Base-by-base conservation (phyloP, 1,140 invertebrate genomes). In the Euura lappo region DNA sequence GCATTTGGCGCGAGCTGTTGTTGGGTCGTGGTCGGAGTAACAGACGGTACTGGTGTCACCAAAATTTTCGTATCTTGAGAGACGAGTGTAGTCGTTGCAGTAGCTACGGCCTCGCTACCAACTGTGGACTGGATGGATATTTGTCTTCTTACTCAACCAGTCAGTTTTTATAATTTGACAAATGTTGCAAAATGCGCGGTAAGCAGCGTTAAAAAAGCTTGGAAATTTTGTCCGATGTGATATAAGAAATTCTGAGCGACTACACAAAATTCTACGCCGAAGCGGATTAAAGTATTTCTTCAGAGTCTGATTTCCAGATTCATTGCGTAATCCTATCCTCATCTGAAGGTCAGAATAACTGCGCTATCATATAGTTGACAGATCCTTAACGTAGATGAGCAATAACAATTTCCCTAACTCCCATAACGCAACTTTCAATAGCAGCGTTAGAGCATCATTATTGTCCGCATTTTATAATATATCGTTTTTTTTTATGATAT, bases 51-150 rank as follows among this genome's bases (percentile, higher is more conserved):
- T 47, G 82, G 83, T 72, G 75, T 73, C n/a, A 72, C 72, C 65
- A 74, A 70, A 65, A 70, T 69, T 76, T 83, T 85, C n/a, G 69
- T 67, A 66, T 85, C 80, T 11, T 79, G 75, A 44, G 77, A 73
- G 67, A 73, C 78, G 75, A 79, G 75, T 66, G 78, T 75, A 45
- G 79, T 75, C 67, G 76, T 78, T 11, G 74, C 68, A 4, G 76
- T 74, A 45, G 75, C 74, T 66, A 77, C 74, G 44, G 70, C 77
- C 73, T 85, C 80, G 70, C 74, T 79, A 68, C 77, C 76, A 78
- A 72, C 77, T 79, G 82, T 80, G 71, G 78, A 77, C 83, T 85
- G 74, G 7, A 28, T 28, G 28, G 28, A 46, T 28, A 71, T 64
- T 71, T 45, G 5, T 47, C 45, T 60, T 13, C 13, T 46, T 45